Conservation (phyloP, 35 echinoderm and acorn worm genomes). For the Lytechinus pictus region DNA sequence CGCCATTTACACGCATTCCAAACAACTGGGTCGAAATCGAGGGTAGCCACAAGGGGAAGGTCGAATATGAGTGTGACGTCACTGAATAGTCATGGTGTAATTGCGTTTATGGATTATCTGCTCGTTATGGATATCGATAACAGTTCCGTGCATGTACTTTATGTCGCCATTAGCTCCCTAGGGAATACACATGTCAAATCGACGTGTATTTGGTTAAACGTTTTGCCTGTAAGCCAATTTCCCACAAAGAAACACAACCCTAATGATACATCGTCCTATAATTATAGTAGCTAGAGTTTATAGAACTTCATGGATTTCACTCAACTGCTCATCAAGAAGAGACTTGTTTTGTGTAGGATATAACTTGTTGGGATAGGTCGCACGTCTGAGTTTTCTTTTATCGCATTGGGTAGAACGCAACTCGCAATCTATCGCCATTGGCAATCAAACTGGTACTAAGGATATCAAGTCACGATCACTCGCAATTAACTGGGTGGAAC, state of each 20-base stretch:
- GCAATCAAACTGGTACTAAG: no score
- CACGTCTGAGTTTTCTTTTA: no score
- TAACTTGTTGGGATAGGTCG: no score
- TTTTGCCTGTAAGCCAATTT: background rate
- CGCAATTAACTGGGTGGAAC: no score
- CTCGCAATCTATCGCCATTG: no score
- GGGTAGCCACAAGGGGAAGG: background rate
- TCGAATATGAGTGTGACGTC: background rate
- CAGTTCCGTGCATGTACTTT: background rate
- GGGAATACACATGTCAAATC: background rate
- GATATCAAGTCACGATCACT: no score
- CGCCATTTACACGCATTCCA: background rate
- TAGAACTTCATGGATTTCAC: no score
- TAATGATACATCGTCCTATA: no score
- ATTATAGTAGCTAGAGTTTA: no score
- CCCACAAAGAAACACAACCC: background rate
- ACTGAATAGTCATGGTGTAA: background rate
- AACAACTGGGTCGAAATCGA: background rate
- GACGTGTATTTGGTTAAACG: background rate
- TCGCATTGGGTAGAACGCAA: no score
- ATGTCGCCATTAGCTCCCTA: background rate
- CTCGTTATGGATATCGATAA: background rate
- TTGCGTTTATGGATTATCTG: background rate
- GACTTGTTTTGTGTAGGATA: no score
- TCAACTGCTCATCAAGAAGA: no score